phyloP scores from a whole-genome alignment of 2,113 vertebrate species.

The Osmerus mordax region DNA sequence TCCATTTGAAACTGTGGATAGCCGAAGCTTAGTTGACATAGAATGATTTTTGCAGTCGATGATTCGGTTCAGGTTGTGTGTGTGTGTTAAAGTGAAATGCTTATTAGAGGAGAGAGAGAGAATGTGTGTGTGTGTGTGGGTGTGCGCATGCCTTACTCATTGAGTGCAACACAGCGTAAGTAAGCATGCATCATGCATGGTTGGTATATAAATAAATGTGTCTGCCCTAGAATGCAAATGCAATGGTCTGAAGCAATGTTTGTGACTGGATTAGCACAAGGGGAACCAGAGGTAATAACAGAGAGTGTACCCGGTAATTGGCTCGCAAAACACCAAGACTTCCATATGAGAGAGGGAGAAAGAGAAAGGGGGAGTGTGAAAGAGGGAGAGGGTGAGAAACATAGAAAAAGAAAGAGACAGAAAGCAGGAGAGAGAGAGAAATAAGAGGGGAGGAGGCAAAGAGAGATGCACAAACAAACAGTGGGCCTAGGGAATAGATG shows the following conservation, averaged over 20 bases:
- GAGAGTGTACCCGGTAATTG: constrained; percentile 11
- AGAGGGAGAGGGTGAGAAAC: constrained; percentile 7
- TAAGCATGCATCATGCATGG: background rate
- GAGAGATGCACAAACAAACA: constrained; percentile 61
- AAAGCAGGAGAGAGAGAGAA: constrained; percentile 7
- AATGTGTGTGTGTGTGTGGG: background rate
- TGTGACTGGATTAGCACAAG: constrained; percentile 16
- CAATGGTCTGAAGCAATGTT: constrained; percentile 16
- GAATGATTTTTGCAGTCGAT: background rate
- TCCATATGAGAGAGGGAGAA: background rate
- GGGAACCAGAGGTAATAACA: constrained; percentile 5
- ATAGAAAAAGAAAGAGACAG: background rate
- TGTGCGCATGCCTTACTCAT: background rate
- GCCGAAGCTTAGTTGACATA: background rate
- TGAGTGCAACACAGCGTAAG: no score
- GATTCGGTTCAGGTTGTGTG: background rate
- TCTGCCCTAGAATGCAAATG: constrained; percentile 9
- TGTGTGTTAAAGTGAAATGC: background rate
- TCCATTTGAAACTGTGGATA: constrained; percentile 8
- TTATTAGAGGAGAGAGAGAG: no score
- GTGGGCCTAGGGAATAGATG: constrained; percentile 60
- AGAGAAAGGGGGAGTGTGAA: constrained; percentile 8
- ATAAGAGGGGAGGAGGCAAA: constrained; percentile 17
- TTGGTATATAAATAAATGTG: background rate
- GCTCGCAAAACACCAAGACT: background rate